Conservation (phyloP, 2,113 vertebrate genomes). For the Xyrauchen texanus region DNA sequence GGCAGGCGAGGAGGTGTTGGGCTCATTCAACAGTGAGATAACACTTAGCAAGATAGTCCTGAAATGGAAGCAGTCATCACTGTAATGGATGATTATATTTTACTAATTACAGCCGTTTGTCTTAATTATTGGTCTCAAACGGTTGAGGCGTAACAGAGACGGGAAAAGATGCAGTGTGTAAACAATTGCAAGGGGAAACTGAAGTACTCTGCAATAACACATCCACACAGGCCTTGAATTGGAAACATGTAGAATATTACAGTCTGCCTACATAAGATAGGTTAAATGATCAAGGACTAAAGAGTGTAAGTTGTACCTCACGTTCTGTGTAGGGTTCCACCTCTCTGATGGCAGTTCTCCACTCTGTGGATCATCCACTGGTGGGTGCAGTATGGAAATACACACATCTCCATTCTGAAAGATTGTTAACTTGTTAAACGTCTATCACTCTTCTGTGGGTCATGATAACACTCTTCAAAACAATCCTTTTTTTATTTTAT, state of each 20-base stretch:
- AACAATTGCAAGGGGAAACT: neutral
- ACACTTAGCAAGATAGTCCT: conserved; percentile 96
- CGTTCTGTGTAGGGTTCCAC: conserved; percentile 97
- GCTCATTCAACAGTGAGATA: conserved; percentile 93
- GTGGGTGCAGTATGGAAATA: conserved; percentile 92
- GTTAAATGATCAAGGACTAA: no score
- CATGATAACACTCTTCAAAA: no score
- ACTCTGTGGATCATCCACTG: conserved; percentile 92
- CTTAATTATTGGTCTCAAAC: neutral
- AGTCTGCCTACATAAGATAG: no score
- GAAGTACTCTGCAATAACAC: no score
- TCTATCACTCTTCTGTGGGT: no score
- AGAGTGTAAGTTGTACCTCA: conserved; percentile 75
- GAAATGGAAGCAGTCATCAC: conserved; percentile 10
- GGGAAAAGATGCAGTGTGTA: neutral
- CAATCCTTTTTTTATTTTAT: no score
- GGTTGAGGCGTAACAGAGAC: no score
- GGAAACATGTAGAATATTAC: no score
- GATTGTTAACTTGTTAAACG: no score
- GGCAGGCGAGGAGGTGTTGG: conserved; percentile 94
- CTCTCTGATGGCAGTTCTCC: conserved; percentile 92
- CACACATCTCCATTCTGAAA: conserved; percentile 90
- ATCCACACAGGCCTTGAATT: no score
- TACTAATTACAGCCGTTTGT: neutral
- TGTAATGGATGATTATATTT: neutral